These are phyloP conservation scores for Apis florea DNA, from an alignment of 1,140 invertebrate genomes.

Conservation along the genomic window DNA sequence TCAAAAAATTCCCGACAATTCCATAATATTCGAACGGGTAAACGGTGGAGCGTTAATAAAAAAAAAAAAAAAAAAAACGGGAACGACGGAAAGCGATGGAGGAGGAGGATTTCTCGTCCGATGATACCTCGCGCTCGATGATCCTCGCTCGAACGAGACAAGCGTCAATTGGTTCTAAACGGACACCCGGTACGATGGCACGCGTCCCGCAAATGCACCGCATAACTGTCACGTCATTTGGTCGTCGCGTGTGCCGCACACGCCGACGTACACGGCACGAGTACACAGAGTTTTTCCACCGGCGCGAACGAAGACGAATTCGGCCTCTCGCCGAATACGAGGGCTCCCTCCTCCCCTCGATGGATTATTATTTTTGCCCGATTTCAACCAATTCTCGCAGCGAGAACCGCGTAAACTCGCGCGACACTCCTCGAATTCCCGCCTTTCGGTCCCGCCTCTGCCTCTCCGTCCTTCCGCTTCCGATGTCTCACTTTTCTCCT, in stretches of 20 bases:
- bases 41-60: neutral
- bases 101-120: neutral
- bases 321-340: too few species aligned
- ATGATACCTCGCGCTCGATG: neutral
- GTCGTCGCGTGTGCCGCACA: conserved; percentile 52
- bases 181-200: conserved; percentile 61
- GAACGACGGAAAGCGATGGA: neutral
- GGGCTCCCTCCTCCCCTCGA: too few species aligned
- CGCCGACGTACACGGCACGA: too few species aligned
- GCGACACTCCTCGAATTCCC: conserved; percentile 22
- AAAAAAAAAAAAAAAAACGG: too few species aligned
- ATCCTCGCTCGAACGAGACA: conserved; percentile 5
- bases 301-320: too few species aligned
- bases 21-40: neutral
- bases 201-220: conserved; percentile 61
- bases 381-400: too few species aligned
- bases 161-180: conserved; percentile 58
- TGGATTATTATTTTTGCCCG: too few species aligned
- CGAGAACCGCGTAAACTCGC: neutral
- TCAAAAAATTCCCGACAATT: conserved; percentile 1
- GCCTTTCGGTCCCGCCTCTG: neutral
- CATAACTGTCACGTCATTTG: conserved; percentile 62
- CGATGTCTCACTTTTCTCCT: neutral
- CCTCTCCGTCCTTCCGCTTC: neutral
- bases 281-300: too few species aligned